Evolutionary conservation across 1,140 invertebrate genomes (phyloP), one percentile per base, ranked within the genome.

Genomic region (Heliconius eleuchia): DNA sequence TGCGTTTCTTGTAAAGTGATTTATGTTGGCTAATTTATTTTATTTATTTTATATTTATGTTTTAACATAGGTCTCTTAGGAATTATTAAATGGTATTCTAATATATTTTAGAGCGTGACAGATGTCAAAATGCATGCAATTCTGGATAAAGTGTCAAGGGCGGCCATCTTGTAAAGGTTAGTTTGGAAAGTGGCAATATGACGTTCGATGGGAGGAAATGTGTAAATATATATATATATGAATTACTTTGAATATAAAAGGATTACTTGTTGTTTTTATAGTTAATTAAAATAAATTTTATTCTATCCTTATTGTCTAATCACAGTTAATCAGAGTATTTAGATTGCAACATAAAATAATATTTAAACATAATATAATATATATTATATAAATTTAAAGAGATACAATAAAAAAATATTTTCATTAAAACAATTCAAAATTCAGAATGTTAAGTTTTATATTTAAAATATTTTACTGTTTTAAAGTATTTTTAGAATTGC

Each of bases 51-150:
- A n/a, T 37, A 37, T 80, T 60, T 66, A 55, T 76, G 72, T 76
- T 78, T 30, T 50, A 74, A 74, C 52, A 46, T 77, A 60, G 76
- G 55, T 76, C n/a, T 76, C 27, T 7, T 77, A 50, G 76, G 76
- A 71, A 27, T 81, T 66, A 74, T 82, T 82, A 79, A 85, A 84
- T 82, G 79, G 80, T 78, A 80, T 86, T 90, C 86, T 88, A 86
- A 81, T 86, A 66, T 66, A 88, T 94, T 94, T 83, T 93, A 94
- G 92, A 92, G 89, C 92, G 90, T 94, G 92, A 94, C 88, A 91
- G 88, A 88, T 87, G 85, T 88, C 91, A 91, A 89, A 89, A 88
- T 92, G 92, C 91, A 93, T 92, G 89, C 87, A 89, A 88, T 89
- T 89, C 85, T 89, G 89, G 88, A 87, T 90, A 89, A 88, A 86